A percentile compares a stretch with the other conserved stretches of the same genome.
phyloP scores from a whole-genome alignment of 35 echinoderm and acorn worm species.

The Eucidaris tribuloides region DNA sequence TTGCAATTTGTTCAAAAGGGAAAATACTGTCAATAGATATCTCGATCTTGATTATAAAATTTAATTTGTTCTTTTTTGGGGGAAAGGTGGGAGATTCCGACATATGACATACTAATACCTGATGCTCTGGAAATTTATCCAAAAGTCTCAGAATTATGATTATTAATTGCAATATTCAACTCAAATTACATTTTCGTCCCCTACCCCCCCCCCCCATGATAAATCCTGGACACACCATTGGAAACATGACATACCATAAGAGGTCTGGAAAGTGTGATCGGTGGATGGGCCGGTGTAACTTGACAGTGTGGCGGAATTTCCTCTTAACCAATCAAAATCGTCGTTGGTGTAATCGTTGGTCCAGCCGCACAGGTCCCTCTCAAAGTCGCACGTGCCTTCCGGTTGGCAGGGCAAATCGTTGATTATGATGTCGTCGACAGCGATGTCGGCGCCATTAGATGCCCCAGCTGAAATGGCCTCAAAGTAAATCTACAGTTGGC shows the following conservation, averaged over 20 bases:
- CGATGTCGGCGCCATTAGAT: conserved; percentile 39
- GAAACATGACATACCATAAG: conserved; percentile 33
- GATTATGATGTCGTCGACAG: conserved; percentile 74
- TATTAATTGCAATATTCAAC: too few relatives aligned
- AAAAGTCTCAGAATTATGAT: too few relatives aligned
- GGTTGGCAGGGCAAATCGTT: conserved; percentile 19
- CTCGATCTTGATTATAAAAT: too few relatives aligned
- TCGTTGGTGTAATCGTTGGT: conserved; percentile 76
- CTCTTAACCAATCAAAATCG: conserved; percentile 91
- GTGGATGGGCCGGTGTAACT: conserved; percentile 45
- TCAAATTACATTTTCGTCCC: too few relatives aligned
- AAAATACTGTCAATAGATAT: too few relatives aligned
- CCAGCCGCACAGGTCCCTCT: conserved; percentile 72
- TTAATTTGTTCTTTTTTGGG: too few relatives aligned
- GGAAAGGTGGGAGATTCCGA: too few relatives aligned
- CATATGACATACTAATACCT: too few relatives aligned
- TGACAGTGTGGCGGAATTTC: conserved; percentile 28
- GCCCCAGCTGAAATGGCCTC: conserved; percentile 49
- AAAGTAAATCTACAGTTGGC: conserved; percentile 73
- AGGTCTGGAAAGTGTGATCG: conserved; percentile 54
- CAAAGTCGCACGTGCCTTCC: conserved; percentile 94
- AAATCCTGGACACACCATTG: too few relatives aligned
- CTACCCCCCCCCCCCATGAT: too few relatives aligned
- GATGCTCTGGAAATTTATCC: too few relatives aligned
- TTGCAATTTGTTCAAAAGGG: too few relatives aligned